Evolutionary conservation across 64 coral and sea anemone genomes (phyloP), one percentile per base, ranked within the genome.

Genomic region (Dendronephthya gigantea): DNA sequence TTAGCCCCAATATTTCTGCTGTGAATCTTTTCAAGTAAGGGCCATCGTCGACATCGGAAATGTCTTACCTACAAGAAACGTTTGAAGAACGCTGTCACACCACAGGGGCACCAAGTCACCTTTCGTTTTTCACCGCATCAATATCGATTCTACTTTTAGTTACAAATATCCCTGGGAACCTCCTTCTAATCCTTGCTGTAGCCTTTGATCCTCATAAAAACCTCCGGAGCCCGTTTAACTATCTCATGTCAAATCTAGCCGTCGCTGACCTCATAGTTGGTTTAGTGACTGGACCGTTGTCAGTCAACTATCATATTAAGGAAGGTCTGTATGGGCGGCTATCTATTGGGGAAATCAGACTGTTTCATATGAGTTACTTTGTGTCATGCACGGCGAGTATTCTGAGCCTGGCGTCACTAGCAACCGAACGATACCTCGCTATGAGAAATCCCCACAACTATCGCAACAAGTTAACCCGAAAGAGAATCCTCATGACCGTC

Each of bases 41-140:
- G 19, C 25, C 55, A 1, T 23, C 8, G 55, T 22, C 25, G 55
- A 17, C 19, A 0, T 62, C 19, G 12, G 55, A 7, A 15, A 79
- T 79, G 72, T 9, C 72, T 39, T 79, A 79, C 29, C 28, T 79
- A 19, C 72, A 79, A 0, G 72, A 33, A 12, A 79, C 72, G 12
- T 79, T 79, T 34, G 72, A 79, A 79, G 72, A 79, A 39, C 25
- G 72, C 15, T 79, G 72, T 22, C 72, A 36, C 36, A 79, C 72
- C 29, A 79, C 4, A 13, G 72, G 68, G 47, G 47, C 92, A 40
- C 92, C 92, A 82, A 58, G 40, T 34, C 81, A 81, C 28, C 89
- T 94, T 4, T 88, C 92, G n/a, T 94, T 90, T 40, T 50, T 94
- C 39, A 88, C 92, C 16, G 90, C 85, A 83, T 81, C 79, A n/a